Conservation (phyloP, 2,113 vertebrate species). For the Menura novaehollandiae region DNA sequence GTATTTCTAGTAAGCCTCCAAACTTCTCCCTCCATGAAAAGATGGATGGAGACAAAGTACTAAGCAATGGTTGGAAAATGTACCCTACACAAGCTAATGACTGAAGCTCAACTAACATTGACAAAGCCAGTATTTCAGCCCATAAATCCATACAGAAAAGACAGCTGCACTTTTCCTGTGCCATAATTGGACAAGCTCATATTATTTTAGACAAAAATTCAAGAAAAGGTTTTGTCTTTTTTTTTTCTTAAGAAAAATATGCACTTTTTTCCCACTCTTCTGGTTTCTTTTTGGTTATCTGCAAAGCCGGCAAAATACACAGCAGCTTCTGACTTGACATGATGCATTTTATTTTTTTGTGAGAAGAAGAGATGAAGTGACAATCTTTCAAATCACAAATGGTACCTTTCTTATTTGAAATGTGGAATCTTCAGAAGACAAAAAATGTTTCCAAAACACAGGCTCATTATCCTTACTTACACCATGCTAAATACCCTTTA, state of each 20-base stretch:
- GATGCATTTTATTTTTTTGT: background rate
- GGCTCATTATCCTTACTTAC: background rate
- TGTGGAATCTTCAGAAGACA: background rate
- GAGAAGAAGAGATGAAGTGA: background rate
- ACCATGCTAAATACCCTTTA: background rate
- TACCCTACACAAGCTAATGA: background rate
- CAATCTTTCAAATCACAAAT: background rate
- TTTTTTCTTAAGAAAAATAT: background rate
- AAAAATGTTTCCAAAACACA: background rate
- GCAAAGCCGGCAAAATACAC: background rate
- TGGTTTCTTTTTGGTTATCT: background rate
- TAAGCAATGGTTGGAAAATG: background rate
- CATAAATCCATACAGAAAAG: background rate
- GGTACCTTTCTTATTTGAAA: background rate
- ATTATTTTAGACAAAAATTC: background rate
- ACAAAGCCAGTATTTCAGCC: background rate
- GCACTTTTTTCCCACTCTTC: background rate
- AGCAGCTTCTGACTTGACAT: background rate
- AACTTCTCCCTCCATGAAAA: background rate
- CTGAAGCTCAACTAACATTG: background rate
- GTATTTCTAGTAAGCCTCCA: background rate
- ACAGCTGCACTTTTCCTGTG: background rate
- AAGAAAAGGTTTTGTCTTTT: background rate
- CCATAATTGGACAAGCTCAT: background rate
- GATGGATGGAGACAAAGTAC: background rate